Conservation (phyloP, 1,140 invertebrate species). For the Antheraea mylitta region DNA sequence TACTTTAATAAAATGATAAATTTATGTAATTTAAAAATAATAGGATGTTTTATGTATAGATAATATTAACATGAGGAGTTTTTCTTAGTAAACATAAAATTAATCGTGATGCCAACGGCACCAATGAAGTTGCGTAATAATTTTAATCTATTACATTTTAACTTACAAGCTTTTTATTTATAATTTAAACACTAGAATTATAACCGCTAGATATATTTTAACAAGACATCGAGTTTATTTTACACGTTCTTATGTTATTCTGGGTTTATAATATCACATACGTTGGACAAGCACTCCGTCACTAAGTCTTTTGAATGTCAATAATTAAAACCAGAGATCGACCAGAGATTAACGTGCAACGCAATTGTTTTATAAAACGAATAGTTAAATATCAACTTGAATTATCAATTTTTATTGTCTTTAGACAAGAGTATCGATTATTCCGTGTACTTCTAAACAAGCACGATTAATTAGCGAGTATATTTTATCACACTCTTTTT, state of each 20-base stretch:
- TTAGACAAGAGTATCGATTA: not conserved
- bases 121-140: constrained; percentile 24
- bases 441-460: not conserved
- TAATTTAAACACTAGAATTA: constrained; percentile 22
- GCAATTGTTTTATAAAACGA: not conserved
- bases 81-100: constrained; percentile 8
- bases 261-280: constrained; percentile 76
- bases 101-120: constrained; percentile 9
- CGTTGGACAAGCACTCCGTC: constrained; percentile 48
- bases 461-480: not conserved
- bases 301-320: constrained; percentile 28
- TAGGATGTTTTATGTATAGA: not conserved
- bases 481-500: not conserved
- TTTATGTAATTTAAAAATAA: not conserved
- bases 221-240: constrained; percentile 66
- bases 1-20: not conserved
- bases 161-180: constrained; percentile 37
- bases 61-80: not conserved
- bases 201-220: constrained; percentile 18
- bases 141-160: constrained; percentile 24
- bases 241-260: constrained; percentile 55
- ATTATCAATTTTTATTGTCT: not conserved
- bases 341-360: no score
- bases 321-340: not conserved
- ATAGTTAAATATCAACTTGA: not conserved